Evolutionary conservation across 2,113 vertebrate genomes (phyloP).

Genomic region (Trogon melanurus): DNA sequence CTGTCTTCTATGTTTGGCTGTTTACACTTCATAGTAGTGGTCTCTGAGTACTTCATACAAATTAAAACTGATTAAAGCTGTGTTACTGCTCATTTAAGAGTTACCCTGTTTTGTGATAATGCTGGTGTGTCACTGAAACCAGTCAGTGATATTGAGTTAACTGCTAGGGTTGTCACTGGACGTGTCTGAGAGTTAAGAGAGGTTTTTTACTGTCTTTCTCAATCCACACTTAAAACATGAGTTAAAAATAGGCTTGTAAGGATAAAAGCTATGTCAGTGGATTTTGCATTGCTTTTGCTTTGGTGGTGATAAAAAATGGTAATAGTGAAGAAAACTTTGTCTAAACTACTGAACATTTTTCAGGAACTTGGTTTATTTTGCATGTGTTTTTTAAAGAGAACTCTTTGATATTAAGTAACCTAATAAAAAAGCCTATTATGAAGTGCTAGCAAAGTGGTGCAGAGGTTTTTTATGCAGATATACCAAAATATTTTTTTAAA

Average conservation of each 20-base stretch:
- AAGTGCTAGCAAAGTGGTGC: not conserved
- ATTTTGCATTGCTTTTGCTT: not conserved
- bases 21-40: not conserved
- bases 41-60: not conserved
- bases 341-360: not conserved
- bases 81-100: not conserved
- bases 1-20: not conserved
- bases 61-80: not conserved
- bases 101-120: not conserved
- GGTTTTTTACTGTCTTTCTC: not conserved
- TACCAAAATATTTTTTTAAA: not conserved
- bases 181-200: not conserved
- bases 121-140: not conserved
- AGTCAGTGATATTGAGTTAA: not conserved
- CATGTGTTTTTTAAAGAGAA: not conserved
- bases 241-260: not conserved
- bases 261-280: not conserved
- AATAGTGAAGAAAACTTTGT: not conserved
- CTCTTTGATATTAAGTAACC: not conserved
- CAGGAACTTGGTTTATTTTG: not conserved
- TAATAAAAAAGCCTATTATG: not conserved
- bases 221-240: not conserved
- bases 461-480: not conserved
- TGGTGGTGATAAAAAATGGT: not conserved
- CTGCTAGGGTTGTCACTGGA: not conserved